phyloP scores from a whole-genome alignment of 92 coral and sea anemone species.

The Actinostola sp. region DNA sequence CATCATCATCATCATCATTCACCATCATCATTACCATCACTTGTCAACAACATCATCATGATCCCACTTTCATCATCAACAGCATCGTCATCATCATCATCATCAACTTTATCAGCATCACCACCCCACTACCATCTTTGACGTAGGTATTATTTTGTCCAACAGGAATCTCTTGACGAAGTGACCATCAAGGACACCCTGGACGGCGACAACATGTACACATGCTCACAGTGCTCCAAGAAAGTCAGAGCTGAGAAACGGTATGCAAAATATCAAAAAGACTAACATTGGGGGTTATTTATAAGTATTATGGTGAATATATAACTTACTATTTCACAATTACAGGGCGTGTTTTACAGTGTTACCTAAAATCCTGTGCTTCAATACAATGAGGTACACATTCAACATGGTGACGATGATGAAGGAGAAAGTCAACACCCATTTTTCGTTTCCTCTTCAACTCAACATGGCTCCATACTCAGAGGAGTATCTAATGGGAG shows the following conservation, averaged over 20 bases:
- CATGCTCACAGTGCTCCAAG: constrained; percentile 99
- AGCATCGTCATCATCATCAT: no score
- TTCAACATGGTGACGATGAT: constrained; percentile 99
- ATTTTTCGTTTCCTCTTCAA: constrained; percentile 98
- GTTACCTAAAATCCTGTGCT: constrained; percentile 94
- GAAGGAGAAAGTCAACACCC: constrained; percentile 99
- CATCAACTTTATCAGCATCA: no score
- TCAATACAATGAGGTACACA: constrained; percentile 99
- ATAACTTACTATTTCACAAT: background rate
- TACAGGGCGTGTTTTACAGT: constrained; percentile 96
- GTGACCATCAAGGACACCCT: constrained; percentile 96
- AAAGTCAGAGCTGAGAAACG: constrained; percentile 98
- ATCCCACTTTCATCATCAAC: no score
- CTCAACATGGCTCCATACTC: constrained; percentile 99
- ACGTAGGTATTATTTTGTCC: no score
- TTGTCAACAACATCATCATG: no score
- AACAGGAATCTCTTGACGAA: constrained; percentile 95
- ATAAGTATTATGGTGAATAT: background rate
- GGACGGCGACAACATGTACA: constrained; percentile 99
- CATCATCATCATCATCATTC: no score
- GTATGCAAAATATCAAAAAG: no score
- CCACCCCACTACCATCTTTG: no score
- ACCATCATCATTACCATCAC: no score
- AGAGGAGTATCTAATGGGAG: constrained; percentile 98
- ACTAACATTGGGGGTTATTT: no score